phyloP scores from a whole-genome alignment of 2,797 vertebrate species.

The Sebastes vulpes region DNA sequence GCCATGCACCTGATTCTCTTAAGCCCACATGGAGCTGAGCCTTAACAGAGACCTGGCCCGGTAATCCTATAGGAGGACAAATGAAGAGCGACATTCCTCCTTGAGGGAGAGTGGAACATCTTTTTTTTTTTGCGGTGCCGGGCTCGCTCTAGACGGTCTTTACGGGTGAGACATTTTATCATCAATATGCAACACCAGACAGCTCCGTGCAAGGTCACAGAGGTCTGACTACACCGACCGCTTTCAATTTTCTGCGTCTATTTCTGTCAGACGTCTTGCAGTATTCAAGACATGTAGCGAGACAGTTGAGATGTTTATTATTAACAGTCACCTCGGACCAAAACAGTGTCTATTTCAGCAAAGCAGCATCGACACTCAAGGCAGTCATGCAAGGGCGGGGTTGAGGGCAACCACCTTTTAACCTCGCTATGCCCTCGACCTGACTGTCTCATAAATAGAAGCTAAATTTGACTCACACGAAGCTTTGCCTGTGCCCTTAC shows the following conservation, averaged over 20 bases:
- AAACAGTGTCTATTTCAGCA: conserved; percentile 72
- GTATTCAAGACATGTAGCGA: conserved; percentile 32
- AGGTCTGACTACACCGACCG: conserved; percentile 4
- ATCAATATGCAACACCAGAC: conserved; percentile 52
- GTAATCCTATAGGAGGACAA: conserved; percentile 78
- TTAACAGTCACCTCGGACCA: conserved; percentile 64
- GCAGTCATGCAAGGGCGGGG: conserved; percentile 22
- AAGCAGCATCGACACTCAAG: conserved; percentile 36
- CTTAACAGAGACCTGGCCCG: conserved; percentile 50
- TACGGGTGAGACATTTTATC: conserved; percentile 55
- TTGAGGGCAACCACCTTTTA: conserved; percentile 54
- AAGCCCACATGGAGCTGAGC: conserved; percentile 62
- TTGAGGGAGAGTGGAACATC: conserved; percentile 54
- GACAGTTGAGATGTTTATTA: conserved; percentile 70
- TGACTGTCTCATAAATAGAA: conserved; percentile 51
- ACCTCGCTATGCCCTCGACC: conserved; percentile 34
- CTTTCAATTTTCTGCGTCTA: conserved; percentile 45
- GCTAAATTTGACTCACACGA: conserved; percentile 67
- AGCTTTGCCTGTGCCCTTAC: conserved; percentile 1
- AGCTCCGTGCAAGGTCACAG: conserved; percentile 44
- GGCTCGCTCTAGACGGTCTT: conserved; percentile 20
- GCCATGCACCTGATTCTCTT: conserved; percentile 64
- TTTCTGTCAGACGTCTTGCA: conserved; percentile 43
- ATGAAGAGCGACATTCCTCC: conserved; percentile 75
- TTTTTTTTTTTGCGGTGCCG: conserved; percentile 1